Conservation (phyloP, 1,140 invertebrate species). For the Goniozus legneri region DNA sequence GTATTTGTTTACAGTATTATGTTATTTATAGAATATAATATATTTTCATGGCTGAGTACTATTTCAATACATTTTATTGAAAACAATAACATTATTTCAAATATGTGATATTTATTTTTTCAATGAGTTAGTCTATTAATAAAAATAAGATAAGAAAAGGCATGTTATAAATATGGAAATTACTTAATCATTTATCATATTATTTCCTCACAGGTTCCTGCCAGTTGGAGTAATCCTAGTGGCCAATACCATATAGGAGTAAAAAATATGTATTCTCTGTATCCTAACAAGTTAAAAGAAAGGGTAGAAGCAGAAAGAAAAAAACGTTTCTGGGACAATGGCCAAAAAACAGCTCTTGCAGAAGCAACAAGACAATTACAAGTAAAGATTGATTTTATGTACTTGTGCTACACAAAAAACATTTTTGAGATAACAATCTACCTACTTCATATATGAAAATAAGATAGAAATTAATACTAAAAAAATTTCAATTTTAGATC, state of each 20-base stretch:
- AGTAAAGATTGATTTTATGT: conserved; percentile 31
- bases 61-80: too few species aligned
- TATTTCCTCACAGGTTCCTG: conserved; percentile 70
- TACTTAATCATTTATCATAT: not conserved
- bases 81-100: too few species aligned
- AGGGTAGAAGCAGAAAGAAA: conserved; percentile 80
- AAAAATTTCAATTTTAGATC: too few species aligned
- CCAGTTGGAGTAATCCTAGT: conserved; percentile 77
- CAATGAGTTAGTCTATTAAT: too few species aligned
- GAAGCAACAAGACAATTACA: conserved; percentile 71
- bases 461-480: too few species aligned
- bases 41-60: too few species aligned
- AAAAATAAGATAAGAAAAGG: too few species aligned
- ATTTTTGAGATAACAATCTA: conserved; percentile 1
- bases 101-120: too few species aligned
- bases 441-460: not conserved
- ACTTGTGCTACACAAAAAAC: conserved; percentile 2
- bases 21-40: too few species aligned
- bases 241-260: conserved; percentile 82
- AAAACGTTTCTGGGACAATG: conserved; percentile 81
- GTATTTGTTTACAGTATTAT: too few species aligned
- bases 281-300: conserved; percentile 79
- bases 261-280: conserved; percentile 83
- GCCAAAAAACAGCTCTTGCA: conserved; percentile 76
- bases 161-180: too few species aligned